Evolutionary conservation across 2,113 vertebrate species (phyloP).

Genomic region (Hypomesus transpacificus): DNA sequence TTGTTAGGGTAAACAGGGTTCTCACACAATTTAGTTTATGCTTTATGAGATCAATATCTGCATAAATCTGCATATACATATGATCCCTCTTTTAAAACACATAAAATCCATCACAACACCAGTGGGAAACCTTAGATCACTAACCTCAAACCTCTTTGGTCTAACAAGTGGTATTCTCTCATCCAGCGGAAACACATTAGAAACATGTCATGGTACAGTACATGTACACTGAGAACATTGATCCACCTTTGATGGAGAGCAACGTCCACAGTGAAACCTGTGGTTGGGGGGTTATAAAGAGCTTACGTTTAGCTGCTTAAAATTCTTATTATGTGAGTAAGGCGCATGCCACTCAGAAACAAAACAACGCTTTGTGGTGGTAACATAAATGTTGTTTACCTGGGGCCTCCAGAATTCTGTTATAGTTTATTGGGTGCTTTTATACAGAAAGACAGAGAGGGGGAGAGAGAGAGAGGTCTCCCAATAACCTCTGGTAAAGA

Average conservation of each 20-base stretch:
- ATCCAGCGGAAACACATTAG: constrained; percentile 32
- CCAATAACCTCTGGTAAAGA: neutral
- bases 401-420: neutral
- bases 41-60: too few species aligned
- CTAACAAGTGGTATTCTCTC: neutral
- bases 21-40: too few species aligned
- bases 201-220: constrained; percentile 30
- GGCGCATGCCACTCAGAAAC: constrained; percentile 53
- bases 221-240: constrained; percentile 45
- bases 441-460: neutral
- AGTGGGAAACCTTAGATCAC: neutral
- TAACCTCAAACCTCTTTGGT: constrained; percentile 1
- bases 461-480: neutral
- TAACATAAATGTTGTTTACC: constrained; percentile 41
- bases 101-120: constrained; percentile 16
- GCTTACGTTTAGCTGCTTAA: constrained; percentile 77
- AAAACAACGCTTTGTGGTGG: constrained; percentile 45
- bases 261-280: constrained; percentile 49
- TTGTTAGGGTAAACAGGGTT: too few species aligned
- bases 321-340: constrained; percentile 74
- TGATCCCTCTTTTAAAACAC: neutral
- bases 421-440: neutral
- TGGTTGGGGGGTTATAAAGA: constrained; percentile 63
- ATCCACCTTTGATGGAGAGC: constrained; percentile 62
- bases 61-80: too few species aligned